Evolutionary conservation across 2,113 vertebrate species (phyloP).

Genomic region (Sphyrna mokarran): DNA sequence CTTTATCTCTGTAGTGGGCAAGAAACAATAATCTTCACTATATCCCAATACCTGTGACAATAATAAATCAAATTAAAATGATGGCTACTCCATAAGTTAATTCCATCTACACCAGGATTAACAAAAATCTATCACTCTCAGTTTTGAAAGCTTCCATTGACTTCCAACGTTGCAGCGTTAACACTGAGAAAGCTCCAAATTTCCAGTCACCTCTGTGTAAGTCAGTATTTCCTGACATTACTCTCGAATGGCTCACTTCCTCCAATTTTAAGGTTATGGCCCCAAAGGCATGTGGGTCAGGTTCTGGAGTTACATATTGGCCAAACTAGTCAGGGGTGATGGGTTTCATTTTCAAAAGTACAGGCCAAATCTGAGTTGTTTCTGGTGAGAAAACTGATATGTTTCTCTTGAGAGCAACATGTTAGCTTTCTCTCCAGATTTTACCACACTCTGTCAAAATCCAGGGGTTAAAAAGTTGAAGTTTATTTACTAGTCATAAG

Average conservation of each 20-base stretch:
- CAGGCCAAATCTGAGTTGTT: too few relatives aligned
- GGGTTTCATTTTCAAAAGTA: background rate
- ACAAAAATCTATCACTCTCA: background rate
- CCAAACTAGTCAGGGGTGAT: background rate
- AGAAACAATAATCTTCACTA: too few relatives aligned
- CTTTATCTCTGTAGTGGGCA: too few relatives aligned
- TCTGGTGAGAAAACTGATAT: too few relatives aligned
- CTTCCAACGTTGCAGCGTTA: background rate
- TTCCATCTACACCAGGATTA: too few relatives aligned
- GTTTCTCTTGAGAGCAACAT: too few relatives aligned
- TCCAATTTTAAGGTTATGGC: background rate
- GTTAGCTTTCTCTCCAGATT: too few relatives aligned
- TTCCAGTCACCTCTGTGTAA: background rate
- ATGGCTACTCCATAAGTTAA: background rate
- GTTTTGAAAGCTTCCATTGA: background rate
- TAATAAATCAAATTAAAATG: too few relatives aligned
- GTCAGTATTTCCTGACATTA: background rate
- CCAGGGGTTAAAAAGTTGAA: too few relatives aligned
- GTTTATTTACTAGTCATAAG: too few relatives aligned
- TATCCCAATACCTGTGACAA: too few relatives aligned
- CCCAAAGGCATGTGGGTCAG: background rate
- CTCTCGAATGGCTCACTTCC: background rate
- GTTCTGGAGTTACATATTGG: background rate
- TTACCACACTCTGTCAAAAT: too few relatives aligned
- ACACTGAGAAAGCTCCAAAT: constrained; percentile 46